Evolutionary conservation across 2,797 vertebrate species (phyloP).

Genomic region (Zenarchopterus dispar): DNA sequence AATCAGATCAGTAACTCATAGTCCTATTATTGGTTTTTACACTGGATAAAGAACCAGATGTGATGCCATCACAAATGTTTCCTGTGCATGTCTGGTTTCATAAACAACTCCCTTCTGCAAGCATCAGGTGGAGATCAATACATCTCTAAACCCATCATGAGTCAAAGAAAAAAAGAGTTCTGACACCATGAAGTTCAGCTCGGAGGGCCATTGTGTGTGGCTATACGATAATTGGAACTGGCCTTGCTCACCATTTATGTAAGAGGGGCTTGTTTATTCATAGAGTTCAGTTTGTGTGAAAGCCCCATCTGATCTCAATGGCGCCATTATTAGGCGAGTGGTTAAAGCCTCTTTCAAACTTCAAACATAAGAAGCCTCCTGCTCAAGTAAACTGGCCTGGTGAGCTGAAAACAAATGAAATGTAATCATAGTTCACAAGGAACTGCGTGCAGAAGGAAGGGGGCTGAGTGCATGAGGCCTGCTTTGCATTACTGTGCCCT

Average conservation of each 20-base stretch:
- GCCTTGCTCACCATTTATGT: constrained; percentile 68
- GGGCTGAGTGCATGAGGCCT: constrained; percentile 13
- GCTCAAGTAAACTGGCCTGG: constrained; percentile 34
- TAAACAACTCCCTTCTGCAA: constrained; percentile 8
- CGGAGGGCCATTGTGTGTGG: constrained; percentile 59
- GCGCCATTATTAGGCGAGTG: constrained; percentile 70
- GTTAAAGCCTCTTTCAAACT: constrained; percentile 78
- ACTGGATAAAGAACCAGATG: background rate
- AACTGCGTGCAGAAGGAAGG: constrained; percentile 25
- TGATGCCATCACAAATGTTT: background rate
- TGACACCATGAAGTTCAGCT: constrained; percentile 66
- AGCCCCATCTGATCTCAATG: constrained; percentile 68
- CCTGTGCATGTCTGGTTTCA: constrained; percentile 10
- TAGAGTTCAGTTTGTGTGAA: constrained; percentile 63
- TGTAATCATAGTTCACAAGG: constrained; percentile 41
- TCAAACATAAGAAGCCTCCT: constrained; percentile 69
- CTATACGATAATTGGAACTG: constrained; percentile 72
- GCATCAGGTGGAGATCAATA: constrained; percentile 7
- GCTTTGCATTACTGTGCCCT: background rate
- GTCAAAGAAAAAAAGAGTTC: constrained; percentile 54
- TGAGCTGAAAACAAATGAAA: constrained; percentile 55
- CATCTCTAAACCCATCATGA: constrained; percentile 53
- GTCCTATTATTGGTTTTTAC: constrained; percentile 20
- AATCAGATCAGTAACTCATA: constrained; percentile 33
- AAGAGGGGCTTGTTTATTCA: constrained; percentile 80